Base-by-base conservation (phyloP, 2,888 invertebrate species). In the Apotomis betuletana region DNA sequence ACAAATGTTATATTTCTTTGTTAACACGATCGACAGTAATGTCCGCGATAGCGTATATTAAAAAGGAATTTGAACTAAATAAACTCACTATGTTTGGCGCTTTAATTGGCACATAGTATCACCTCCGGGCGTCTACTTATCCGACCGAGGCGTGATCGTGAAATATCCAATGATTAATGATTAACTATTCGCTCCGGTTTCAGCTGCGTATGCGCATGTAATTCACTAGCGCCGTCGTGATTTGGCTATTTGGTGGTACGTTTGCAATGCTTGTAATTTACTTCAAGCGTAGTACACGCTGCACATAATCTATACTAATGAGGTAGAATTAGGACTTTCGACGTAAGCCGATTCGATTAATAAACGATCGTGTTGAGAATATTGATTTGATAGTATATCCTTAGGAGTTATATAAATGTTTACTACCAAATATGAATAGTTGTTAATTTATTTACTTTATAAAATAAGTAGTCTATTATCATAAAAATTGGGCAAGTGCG, bases 181-280 rank as follows among this genome's bases (percentile, higher is more conserved):
- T 79, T 75, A 80, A 77, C 74, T 67, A 73, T 77, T 77, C 74
- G 77, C 77, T 76, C 71, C 75, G 73, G 73, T 69, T 74, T 72
- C 58, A 67, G 73, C 75, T 55, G 57, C 71, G 77, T 76, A 79
- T 75, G 67, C 76, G 77, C 77, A 77, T 73, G 72, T 75, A 75
- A 81, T 82, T 83, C 81, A 79, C 75, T 68, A 44, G 15, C 15
- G 10, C 74, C 67, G 74, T 87, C 89, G 87, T 88, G 89, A 84
- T 80, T 74, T 27, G 75, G 78, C 80, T 78, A 85, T 89, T 87
- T 83, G 81, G 79, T 77, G 63, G 77, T 76, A 78, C 74, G 73
- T 79, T 75, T 76, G 78, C 77, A 77, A 80, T 76, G 75, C 73
- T 76, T 77, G 75, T 77, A 78, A 78, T 82, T 84, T 78, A 75